Evolutionary conservation across 2,113 vertebrate species (phyloP).

Genomic region (Ciconia boyciana): DNA sequence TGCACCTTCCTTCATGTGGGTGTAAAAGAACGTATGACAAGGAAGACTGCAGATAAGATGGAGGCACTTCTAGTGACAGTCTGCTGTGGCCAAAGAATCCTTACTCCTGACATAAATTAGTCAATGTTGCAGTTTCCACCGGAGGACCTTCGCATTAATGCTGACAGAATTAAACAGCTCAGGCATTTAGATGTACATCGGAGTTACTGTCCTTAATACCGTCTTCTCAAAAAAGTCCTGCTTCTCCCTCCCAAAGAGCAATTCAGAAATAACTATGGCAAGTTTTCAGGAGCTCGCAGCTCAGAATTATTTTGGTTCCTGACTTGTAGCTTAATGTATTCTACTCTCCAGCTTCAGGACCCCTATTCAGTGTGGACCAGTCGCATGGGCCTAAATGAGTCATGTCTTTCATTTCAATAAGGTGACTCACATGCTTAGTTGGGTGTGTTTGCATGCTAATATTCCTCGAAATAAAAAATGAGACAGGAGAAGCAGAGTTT

Average conservation of each 20-base stretch:
- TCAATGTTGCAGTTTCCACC: background rate
- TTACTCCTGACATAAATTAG: background rate
- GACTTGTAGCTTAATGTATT: background rate
- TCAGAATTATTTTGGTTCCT: background rate
- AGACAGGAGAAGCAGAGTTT: background rate
- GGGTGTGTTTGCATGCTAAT: background rate
- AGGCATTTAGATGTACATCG: background rate
- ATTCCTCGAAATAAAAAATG: background rate
- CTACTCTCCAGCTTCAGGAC: background rate
- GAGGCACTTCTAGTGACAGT: background rate
- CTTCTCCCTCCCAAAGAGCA: background rate
- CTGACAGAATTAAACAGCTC: background rate
- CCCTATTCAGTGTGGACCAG: background rate
- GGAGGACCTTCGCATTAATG: background rate
- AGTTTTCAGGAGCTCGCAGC: background rate
- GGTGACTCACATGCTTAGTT: background rate
- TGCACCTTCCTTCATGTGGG: background rate
- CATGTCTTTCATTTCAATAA: background rate
- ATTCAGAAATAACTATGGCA: background rate
- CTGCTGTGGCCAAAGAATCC: background rate
- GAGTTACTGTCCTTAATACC: fast-evolving
- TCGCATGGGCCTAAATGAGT: background rate
- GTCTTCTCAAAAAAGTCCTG: background rate
- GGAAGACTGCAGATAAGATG: background rate
- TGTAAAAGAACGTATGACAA: background rate